These are phyloP conservation scores for Thalassophryne amazonica DNA, from an alignment of 2,797 vertebrate species.

Conservation along the genomic window DNA sequence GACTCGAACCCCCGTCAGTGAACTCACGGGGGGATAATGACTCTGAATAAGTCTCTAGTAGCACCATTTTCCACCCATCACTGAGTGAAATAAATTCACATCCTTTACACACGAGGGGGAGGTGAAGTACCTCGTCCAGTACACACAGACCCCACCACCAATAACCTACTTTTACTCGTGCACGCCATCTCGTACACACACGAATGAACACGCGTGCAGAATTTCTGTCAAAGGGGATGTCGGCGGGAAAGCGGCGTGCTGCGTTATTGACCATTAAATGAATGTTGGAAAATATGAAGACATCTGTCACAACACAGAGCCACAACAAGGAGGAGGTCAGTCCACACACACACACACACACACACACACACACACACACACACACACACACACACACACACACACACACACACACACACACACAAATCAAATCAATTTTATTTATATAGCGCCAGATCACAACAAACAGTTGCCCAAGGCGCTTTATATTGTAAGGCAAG, in stretches of 20 bases:
- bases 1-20: slow-evolving; percentile 45
- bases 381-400: too few relatives aligned
- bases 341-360: not conserved
- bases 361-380: slow-evolving; percentile 4
- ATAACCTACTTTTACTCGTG: slow-evolving; percentile 32
- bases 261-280: slow-evolving; percentile 61
- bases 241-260: slow-evolving; percentile 20
- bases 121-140: slow-evolving; percentile 21
- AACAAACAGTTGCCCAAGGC: too few relatives aligned
- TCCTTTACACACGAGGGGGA: slow-evolving; percentile 6
- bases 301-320: slow-evolving; percentile 53
- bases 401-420: too few relatives aligned
- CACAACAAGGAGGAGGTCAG: not conserved
- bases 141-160: slow-evolving; percentile 16
- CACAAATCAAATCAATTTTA: too few relatives aligned
- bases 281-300: slow-evolving; percentile 66
- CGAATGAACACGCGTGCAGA: slow-evolving; percentile 48
- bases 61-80: slow-evolving; percentile 56
- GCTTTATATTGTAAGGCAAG: too few relatives aligned
- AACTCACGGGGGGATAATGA: slow-evolving; percentile 60
- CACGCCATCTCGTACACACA: slow-evolving; percentile 67
- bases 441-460: too few relatives aligned
- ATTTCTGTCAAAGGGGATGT: slow-evolving; percentile 49
- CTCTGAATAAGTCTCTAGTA: slow-evolving; percentile 59
- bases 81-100: slow-evolving; percentile 57